Conservation (phyloP, 2,888 invertebrate genomes). For the Sphecodes monilicornis region DNA sequence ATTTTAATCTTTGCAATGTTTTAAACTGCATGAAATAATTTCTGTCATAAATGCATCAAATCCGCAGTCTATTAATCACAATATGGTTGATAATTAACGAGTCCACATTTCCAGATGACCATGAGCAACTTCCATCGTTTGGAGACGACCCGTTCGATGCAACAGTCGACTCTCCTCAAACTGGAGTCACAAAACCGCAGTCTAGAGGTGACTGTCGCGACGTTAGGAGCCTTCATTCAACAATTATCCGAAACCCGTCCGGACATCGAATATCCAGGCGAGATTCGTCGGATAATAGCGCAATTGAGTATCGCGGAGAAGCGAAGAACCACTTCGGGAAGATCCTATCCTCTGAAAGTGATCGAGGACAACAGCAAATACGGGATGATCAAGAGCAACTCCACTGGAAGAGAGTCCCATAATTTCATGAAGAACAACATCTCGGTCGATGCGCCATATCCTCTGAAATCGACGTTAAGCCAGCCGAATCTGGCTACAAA, state of each 20-base stretch:
- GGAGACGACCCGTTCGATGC: conserved; percentile 88
- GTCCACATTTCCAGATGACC: conserved; percentile 81
- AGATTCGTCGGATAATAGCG: conserved; percentile 90
- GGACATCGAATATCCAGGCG: conserved; percentile 89
- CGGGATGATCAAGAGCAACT: conserved; percentile 81
- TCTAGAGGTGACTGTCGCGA: conserved; percentile 90
- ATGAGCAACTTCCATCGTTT: conserved; percentile 87
- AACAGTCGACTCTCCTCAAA: conserved; percentile 87
- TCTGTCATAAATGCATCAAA: no score
- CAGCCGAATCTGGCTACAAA: conserved; percentile 83
- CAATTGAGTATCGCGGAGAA: conserved; percentile 86
- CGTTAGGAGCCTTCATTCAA: conserved; percentile 90
- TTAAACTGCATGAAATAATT: no score
- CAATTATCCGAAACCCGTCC: conserved; percentile 88
- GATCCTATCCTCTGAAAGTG: conserved; percentile 84
- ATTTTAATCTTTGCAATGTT: no score
- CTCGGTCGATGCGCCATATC: conserved; percentile 80
- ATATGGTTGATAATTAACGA: neutral
- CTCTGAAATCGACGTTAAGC: conserved; percentile 82
- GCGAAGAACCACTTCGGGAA: conserved; percentile 80
- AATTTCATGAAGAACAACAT: conserved; percentile 81
- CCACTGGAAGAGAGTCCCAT: conserved; percentile 79
- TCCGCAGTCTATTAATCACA: no score
- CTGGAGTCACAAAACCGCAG: conserved; percentile 90
- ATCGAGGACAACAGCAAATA: conserved; percentile 85